A percentile compares a stretch with the other conserved stretches of the same genome.
Evolutionary conservation across 2,113 vertebrate genomes (phyloP).

Genomic region (Gallinago jamesoni): DNA sequence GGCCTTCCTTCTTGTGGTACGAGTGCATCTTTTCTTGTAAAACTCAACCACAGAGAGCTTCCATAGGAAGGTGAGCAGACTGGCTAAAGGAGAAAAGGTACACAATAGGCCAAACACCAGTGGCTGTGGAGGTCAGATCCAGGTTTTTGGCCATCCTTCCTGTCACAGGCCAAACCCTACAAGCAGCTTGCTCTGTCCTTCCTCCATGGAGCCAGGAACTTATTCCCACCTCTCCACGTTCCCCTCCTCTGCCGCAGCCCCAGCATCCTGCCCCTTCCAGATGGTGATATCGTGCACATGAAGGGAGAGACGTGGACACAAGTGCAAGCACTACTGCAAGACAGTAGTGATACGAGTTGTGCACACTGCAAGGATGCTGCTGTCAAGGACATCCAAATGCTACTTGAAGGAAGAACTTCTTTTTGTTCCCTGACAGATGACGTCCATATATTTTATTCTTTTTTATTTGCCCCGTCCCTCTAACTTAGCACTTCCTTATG

Average conservation of each 20-base stretch:
- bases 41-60: not conserved
- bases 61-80: not conserved
- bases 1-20: not conserved
- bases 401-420: not conserved
- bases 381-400: not conserved
- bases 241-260: not conserved
- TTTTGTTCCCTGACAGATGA: not conserved
- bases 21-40: not conserved
- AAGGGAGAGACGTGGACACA: not conserved
- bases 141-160: not conserved
- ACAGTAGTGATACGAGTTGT: not conserved
- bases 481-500: not conserved
- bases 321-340: not conserved
- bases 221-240: not conserved
- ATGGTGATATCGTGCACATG: not conserved
- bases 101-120: not conserved
- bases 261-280: not conserved
- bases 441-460: not conserved
- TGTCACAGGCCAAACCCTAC: not conserved
- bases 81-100: not conserved
- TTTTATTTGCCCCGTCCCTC: not conserved
- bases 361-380: not conserved
- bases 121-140: not conserved
- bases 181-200: not conserved
- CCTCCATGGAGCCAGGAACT: not conserved